Conservation (phyloP, 2,888 invertebrate species). For the Apamea anceps region DNA sequence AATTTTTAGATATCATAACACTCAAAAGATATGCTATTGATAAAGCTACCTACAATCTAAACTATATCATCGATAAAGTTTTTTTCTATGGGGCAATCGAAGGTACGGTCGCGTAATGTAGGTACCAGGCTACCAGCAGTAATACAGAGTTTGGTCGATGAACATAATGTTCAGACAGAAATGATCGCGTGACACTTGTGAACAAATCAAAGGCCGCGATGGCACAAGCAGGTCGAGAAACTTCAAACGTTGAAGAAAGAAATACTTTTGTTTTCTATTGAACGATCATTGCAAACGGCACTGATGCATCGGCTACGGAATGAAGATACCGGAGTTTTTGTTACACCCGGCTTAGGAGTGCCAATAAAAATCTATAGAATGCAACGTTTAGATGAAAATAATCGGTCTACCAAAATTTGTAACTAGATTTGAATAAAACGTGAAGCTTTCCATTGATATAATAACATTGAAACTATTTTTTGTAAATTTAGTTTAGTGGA, state of each 20-base stretch:
- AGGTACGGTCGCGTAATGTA: constrained; percentile 33
- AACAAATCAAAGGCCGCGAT: constrained; percentile 79
- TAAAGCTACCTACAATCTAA: constrained; percentile 50
- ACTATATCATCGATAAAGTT: constrained; percentile 50
- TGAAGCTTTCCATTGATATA: constrained; percentile 14
- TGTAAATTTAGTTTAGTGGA: not conserved
- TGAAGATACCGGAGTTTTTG: constrained; percentile 10
- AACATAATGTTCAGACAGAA: constrained; percentile 66
- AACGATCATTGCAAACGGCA: constrained; percentile 61
- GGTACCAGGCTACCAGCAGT: constrained; percentile 29
- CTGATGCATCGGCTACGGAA: constrained; percentile 63
- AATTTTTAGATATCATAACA: constrained; percentile 52
- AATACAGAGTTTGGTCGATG: constrained; percentile 73
- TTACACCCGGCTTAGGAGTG: constrained; percentile 8
- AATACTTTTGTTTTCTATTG: constrained; percentile 77
- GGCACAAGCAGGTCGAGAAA: constrained; percentile 77
- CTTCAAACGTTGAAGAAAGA: constrained; percentile 75
- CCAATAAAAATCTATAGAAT: constrained; percentile 33
- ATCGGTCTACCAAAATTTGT: constrained; percentile 18
- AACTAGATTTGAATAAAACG: not conserved
- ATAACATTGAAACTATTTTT: not conserved
- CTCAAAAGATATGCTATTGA: constrained; percentile 58
- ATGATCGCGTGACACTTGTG: constrained; percentile 77
- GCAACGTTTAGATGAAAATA: not conserved
- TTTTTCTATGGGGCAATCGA: constrained; percentile 19